Conservation (phyloP, 2,888 invertebrate genomes). For the Noctua pronuba region DNA sequence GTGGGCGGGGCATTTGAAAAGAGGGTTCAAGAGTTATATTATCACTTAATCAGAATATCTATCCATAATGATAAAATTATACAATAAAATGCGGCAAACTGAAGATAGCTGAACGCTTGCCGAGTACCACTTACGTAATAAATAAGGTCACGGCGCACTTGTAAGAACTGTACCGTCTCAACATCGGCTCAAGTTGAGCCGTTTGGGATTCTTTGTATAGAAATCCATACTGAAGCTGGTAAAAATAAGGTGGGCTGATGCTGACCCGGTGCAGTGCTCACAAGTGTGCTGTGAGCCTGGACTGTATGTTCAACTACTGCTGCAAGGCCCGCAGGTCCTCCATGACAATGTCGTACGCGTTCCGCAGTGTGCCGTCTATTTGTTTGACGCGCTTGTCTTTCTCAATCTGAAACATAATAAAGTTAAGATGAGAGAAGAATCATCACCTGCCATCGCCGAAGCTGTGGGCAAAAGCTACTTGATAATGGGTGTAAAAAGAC, state of each 20-base stretch:
- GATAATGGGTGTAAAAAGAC: too few species aligned
- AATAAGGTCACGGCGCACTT: neutral
- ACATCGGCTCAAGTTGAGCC: neutral
- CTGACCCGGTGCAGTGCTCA: neutral
- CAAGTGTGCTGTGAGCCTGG: neutral
- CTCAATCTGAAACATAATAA: slow-evolving; percentile 73
- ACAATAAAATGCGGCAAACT: neutral
- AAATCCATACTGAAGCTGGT: neutral
- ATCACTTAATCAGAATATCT: slow-evolving; percentile 24
- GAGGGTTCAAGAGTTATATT: neutral
- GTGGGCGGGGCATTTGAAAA: neutral
- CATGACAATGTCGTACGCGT: slow-evolving; percentile 72
- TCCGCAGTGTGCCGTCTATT: slow-evolving; percentile 75
- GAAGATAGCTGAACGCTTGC: neutral
- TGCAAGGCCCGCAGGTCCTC: slow-evolving; percentile 64
- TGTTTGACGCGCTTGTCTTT: slow-evolving; percentile 73
- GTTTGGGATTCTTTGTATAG: neutral
- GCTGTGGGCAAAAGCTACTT: too few species aligned
- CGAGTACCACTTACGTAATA: slow-evolving; percentile 5
- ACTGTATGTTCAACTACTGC: neutral
- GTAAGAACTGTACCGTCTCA: neutral
- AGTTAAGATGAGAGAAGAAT: neutral
- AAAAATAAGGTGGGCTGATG: neutral
- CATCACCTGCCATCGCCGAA: neutral
- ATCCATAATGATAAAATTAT: neutral